phyloP scores from a whole-genome alignment of 1,140 invertebrate genomes.

The Drosophila tropicalis region DNA sequence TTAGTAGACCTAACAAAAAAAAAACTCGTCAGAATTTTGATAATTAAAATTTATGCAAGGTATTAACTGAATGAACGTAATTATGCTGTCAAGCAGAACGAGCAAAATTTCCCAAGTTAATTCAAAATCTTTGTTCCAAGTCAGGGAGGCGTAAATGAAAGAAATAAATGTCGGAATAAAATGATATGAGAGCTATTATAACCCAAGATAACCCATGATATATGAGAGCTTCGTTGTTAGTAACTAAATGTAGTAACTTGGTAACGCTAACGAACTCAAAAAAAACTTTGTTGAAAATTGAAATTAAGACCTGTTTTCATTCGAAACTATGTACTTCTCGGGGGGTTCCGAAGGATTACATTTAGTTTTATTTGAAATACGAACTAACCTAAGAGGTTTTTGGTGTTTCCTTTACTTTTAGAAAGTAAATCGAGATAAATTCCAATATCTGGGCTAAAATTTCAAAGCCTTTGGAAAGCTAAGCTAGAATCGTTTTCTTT shows the following conservation, averaged over 20 bases:
- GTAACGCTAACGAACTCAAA: background rate
- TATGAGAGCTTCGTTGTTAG: background rate
- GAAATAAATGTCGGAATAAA: background rate
- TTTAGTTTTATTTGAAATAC: too few relatives aligned
- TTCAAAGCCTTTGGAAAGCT: too few relatives aligned
- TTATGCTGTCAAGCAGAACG: background rate
- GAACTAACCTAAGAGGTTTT: too few relatives aligned
- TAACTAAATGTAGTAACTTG: too few relatives aligned
- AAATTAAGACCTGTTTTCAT: too few relatives aligned
- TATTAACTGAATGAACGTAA: conserved; percentile 3
- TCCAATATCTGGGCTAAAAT: too few relatives aligned
- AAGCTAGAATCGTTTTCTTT: too few relatives aligned
- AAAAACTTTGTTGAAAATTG: background rate
- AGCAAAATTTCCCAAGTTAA: background rate
- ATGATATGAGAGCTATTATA: background rate
- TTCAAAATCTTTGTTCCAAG: background rate
- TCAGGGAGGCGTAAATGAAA: background rate
- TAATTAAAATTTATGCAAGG: background rate
- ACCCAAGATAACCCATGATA: conserved; percentile 18
- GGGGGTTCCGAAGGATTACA: too few relatives aligned
- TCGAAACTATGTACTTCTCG: too few relatives aligned
- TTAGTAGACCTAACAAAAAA: background rate
- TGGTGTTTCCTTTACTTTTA: too few relatives aligned
- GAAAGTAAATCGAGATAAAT: too few relatives aligned
- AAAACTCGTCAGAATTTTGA: background rate